Percentiles rank a stretch among this genome's conserved stretches.
Evolutionary conservation across 2,113 vertebrate species (phyloP).

Genomic region (Macrotis lagotis): DNA sequence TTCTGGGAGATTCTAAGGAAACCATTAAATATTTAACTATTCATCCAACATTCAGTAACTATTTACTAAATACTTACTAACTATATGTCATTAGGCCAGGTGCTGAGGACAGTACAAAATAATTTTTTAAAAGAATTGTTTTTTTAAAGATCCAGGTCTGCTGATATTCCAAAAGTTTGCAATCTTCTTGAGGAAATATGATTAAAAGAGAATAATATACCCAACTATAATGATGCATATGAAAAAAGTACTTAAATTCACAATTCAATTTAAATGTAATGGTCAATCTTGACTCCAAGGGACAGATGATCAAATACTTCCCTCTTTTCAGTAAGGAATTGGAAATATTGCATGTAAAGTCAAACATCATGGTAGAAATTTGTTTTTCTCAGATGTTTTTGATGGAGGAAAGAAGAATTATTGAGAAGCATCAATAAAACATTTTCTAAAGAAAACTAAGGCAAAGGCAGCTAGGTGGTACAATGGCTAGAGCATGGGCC

Average conservation of each 20-base stretch:
- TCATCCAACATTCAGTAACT: constrained; percentile 31
- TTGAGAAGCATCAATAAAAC: background rate
- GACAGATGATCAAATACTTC: background rate
- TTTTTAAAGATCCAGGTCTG: constrained; percentile 35
- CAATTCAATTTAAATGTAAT: background rate
- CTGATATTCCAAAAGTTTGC: constrained; percentile 10
- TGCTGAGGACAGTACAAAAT: constrained; percentile 42
- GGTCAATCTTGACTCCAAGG: background rate
- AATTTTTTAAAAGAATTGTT: background rate
- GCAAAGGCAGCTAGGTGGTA: too few relatives aligned
- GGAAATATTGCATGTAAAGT: background rate
- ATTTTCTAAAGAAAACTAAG: background rate
- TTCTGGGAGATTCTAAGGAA: background rate
- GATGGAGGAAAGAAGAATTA: background rate
- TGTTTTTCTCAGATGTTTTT: background rate
- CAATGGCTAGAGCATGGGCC: too few relatives aligned
- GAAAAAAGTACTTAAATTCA: background rate
- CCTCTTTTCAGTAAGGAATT: background rate
- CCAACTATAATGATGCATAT: background rate
- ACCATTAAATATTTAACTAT: background rate
- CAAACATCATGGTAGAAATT: background rate
- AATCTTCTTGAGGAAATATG: background rate
- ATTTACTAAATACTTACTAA: constrained; percentile 40
- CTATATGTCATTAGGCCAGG: background rate
- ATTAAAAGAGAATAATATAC: background rate